A percentile compares a stretch with the other conserved stretches of the same genome.
Conservation (phyloP, 2,888 invertebrate genomes). For the Adela reaumurella region DNA sequence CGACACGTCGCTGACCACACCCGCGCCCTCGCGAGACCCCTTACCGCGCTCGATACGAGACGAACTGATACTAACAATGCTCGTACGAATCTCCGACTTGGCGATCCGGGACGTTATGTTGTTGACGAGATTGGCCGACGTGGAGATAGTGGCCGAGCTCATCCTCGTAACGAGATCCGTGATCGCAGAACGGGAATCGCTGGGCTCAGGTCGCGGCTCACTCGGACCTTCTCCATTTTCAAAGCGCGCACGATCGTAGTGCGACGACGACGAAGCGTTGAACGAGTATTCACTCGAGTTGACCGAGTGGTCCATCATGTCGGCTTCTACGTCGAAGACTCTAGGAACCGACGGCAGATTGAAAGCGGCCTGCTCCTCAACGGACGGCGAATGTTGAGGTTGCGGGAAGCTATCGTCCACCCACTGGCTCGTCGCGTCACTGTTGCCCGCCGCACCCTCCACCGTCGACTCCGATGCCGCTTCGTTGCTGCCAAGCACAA, state of each 20-base stretch:
- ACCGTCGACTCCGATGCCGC: constrained; percentile 32
- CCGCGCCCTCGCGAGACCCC: constrained; percentile 22
- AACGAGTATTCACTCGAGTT: constrained; percentile 47
- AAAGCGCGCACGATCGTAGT: constrained; percentile 26
- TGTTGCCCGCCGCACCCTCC: constrained; percentile 22
- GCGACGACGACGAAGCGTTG: constrained; percentile 36
- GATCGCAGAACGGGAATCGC: constrained; percentile 26
- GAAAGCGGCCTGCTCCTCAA: constrained; percentile 24
- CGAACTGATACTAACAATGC: constrained; percentile 40
- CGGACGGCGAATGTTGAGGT: constrained; percentile 23
- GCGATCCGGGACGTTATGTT: constrained; percentile 34
- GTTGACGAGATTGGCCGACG: constrained; percentile 32
- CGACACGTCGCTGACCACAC: constrained; percentile 26
- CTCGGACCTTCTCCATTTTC: not conserved
- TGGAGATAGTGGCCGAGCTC: constrained; percentile 39
- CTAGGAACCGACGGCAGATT: constrained; percentile 37
- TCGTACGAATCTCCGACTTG: constrained; percentile 40
- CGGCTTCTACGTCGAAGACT: constrained; percentile 29
- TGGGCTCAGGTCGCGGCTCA: not conserved
- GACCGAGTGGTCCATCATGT: constrained; percentile 17
- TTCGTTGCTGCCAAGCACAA: constrained; percentile 17
- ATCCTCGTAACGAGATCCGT: constrained; percentile 42
- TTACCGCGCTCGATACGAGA: constrained; percentile 31
- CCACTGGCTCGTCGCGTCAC: constrained; percentile 50
- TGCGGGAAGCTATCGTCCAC: constrained; percentile 51